Evolutionary conservation across 2,888 invertebrate genomes (phyloP).

Genomic region (Leptopilina drosophilae): DNA sequence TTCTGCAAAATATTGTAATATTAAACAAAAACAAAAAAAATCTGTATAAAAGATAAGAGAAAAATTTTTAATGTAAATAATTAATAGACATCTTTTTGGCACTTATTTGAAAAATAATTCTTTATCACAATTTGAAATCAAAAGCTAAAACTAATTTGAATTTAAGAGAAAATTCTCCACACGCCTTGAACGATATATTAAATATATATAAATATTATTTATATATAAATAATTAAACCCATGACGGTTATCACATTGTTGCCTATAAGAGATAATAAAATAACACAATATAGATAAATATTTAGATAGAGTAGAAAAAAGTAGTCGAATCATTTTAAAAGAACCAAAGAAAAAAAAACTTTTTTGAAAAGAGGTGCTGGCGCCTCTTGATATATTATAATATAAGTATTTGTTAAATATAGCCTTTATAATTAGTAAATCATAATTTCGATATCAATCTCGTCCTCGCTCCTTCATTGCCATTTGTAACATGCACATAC

Average conservation of each 20-base stretch:
- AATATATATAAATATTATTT: not conserved
- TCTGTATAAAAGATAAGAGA: not conserved
- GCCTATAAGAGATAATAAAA: constrained; percentile 49
- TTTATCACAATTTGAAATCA: constrained; percentile 24
- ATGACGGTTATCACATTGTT: constrained; percentile 43
- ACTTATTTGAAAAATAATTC: constrained; percentile 9
- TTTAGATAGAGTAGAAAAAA: constrained; percentile 43
- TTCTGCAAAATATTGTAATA: not conserved
- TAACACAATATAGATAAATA: constrained; percentile 47
- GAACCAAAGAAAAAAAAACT: constrained; percentile 47
- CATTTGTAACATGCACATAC: constrained; percentile 58
- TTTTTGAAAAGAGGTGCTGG: constrained; percentile 57
- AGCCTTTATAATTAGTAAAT: constrained; percentile 54
- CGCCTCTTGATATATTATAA: constrained; percentile 56
- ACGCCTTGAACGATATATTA: constrained; percentile 44
- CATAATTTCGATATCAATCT: constrained; percentile 52
- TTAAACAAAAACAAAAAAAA: not conserved
- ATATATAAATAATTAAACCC: constrained; percentile 16
- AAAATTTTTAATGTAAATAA: constrained; percentile 5
- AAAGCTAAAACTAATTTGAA: not conserved
- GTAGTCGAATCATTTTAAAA: constrained; percentile 9
- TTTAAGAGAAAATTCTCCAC: constrained; percentile 9
- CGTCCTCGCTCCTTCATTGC: constrained; percentile 55
- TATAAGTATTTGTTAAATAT: constrained; percentile 57
- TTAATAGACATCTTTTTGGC: constrained; percentile 8